A percentile compares a stretch with the other conserved stretches of the same genome.
Evolutionary conservation across 2,888 invertebrate genomes (phyloP).

Genomic region (Halictus quadricinctus): DNA sequence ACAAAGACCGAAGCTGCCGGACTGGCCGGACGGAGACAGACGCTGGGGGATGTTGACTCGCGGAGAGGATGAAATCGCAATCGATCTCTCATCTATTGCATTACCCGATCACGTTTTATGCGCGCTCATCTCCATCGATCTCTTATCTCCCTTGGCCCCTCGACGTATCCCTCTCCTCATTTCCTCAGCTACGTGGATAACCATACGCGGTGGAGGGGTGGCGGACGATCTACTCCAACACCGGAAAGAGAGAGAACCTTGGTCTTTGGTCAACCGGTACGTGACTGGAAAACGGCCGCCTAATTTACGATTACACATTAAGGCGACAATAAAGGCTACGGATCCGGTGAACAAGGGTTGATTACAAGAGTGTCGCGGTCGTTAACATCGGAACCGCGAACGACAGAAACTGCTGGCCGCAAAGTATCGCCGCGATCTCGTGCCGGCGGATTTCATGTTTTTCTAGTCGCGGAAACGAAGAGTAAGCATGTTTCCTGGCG

Average conservation of each 20-base stretch:
- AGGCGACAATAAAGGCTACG: slow-evolving; percentile 66
- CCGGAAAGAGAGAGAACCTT: slow-evolving; percentile 14
- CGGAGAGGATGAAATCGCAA: slow-evolving; percentile 68
- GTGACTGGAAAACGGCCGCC: slow-evolving; percentile 77
- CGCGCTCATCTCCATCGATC: slow-evolving; percentile 65
- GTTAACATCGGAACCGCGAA: slow-evolving; percentile 18
- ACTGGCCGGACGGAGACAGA: slow-evolving; percentile 34
- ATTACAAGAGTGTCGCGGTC: slow-evolving; percentile 39
- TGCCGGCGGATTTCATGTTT: slow-evolving; percentile 19
- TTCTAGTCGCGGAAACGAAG: slow-evolving; percentile 27
- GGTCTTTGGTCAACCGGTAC: slow-evolving; percentile 74
- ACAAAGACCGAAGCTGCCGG: slow-evolving; percentile 21
- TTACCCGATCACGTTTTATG: slow-evolving; percentile 73
- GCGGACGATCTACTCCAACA: background rate
- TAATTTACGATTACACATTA: slow-evolving; percentile 77
- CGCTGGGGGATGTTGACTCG: slow-evolving; percentile 53
- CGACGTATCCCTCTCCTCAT: slow-evolving; percentile 1
- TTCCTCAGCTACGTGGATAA: slow-evolving; percentile 45
- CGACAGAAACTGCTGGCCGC: background rate
- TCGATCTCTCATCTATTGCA: slow-evolving; percentile 73
- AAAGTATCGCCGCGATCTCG: slow-evolving; percentile 25
- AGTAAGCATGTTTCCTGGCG: slow-evolving; percentile 35
- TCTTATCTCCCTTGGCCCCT: slow-evolving; percentile 36
- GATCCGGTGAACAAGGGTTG: slow-evolving; percentile 24
- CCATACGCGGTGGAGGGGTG: slow-evolving; percentile 25